These are phyloP conservation scores for Orthonevra nobilis DNA, from an alignment of 2,888 invertebrate genomes.

Conservation along the genomic window DNA sequence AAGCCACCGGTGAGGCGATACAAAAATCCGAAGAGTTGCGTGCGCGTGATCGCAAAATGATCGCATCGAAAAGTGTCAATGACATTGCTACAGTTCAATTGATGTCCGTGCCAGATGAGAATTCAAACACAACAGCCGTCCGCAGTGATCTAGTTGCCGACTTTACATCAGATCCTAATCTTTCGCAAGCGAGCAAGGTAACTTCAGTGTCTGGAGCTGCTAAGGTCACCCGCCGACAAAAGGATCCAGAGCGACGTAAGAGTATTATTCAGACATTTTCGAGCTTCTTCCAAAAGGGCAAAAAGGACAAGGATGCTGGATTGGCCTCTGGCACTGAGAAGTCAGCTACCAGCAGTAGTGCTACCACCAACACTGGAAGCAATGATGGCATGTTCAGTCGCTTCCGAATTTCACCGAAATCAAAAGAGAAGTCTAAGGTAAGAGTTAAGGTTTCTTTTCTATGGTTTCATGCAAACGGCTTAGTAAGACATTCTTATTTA, in stretches of 20 bases:
- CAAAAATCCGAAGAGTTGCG: slow-evolving; percentile 73
- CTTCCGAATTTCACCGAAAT: slow-evolving; percentile 83
- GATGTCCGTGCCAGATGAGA: slow-evolving; percentile 69
- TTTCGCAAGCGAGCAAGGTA: slow-evolving; percentile 76
- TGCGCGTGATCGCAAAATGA: slow-evolving; percentile 78
- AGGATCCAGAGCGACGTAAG: slow-evolving; percentile 87
- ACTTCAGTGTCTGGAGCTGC: background rate
- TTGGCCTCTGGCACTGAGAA: slow-evolving; percentile 85
- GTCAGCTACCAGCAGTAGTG: slow-evolving; percentile 79
- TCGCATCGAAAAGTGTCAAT: slow-evolving; percentile 79
- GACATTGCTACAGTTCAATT: slow-evolving; percentile 76
- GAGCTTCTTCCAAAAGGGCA: slow-evolving; percentile 89
- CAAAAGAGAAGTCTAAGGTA: slow-evolving; percentile 85
- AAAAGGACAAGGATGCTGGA: slow-evolving; percentile 80
- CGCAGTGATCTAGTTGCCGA: slow-evolving; percentile 74
- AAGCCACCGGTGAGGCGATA: slow-evolving; percentile 16
- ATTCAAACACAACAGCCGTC: slow-evolving; percentile 70
- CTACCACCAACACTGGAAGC: slow-evolving; percentile 72
- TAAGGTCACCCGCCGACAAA: slow-evolving; percentile 76
- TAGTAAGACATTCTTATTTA: too few species aligned
- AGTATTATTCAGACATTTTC: slow-evolving; percentile 92
- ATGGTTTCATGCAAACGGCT: too few species aligned
- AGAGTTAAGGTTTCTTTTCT: slow-evolving; percentile 66
- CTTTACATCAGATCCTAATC: slow-evolving; percentile 83
- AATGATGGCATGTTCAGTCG: slow-evolving; percentile 81